A percentile compares a stretch with the other conserved stretches of the same genome.
Conservation (phyloP, 2,113 vertebrate genomes). For the Psittacula cyanocephala region DNA sequence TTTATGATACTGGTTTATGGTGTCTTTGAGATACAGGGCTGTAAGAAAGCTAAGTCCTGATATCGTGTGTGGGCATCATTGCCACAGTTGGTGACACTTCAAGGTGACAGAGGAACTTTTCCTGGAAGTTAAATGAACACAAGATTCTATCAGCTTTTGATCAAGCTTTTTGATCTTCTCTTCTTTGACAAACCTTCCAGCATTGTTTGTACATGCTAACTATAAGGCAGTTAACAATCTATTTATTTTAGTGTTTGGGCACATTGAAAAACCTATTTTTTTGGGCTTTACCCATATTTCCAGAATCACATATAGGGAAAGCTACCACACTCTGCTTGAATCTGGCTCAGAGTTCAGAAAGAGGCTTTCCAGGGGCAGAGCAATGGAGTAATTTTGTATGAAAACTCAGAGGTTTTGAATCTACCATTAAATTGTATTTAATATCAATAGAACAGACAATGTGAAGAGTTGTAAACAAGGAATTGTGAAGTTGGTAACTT, state of each 20-base stretch:
- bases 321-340: not conserved
- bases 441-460: not conserved
- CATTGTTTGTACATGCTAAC: rapidly evolving
- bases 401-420: not conserved
- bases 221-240: not conserved
- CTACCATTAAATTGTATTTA: not conserved
- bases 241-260: not conserved
- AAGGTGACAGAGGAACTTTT: not conserved
- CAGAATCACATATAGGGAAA: not conserved
- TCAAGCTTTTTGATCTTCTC: not conserved
- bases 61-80: not conserved
- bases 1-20: not conserved
- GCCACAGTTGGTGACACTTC: not conserved
- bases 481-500: not conserved
- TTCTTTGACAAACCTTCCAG: not conserved
- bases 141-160: not conserved
- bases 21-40: not conserved
- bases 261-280: not conserved
- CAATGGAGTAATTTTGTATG: not conserved
- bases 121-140: not conserved
- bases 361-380: not conserved
- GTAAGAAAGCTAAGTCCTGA: not conserved
- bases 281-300: not conserved
- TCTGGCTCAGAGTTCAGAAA: not conserved
- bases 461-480: not conserved